Evolutionary conservation across 2,888 invertebrate genomes (phyloP).

Genomic region (Netelia virgata): DNA sequence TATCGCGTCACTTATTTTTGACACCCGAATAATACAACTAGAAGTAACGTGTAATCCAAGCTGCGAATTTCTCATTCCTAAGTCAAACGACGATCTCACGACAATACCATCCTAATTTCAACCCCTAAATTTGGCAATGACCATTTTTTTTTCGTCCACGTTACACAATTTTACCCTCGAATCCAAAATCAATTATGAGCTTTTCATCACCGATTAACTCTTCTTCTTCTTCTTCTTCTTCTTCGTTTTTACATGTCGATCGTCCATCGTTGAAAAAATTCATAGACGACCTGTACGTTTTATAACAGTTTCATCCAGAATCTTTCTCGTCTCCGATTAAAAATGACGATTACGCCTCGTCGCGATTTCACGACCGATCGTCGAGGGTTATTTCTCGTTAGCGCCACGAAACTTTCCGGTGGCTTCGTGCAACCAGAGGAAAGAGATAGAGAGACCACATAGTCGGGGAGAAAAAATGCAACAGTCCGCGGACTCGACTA

Average conservation of each 20-base stretch:
- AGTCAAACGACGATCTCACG: not conserved
- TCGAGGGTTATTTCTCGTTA: slow-evolving; percentile 21
- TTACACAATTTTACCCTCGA: not conserved
- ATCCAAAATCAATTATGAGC: not conserved
- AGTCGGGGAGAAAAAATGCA: slow-evolving; percentile 33
- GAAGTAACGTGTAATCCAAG: not conserved
- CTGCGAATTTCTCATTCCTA: not conserved
- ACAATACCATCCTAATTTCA: slow-evolving; percentile 24
- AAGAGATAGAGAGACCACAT: slow-evolving; percentile 17
- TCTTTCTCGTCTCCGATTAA: not conserved
- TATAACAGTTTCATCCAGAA: too few species aligned
- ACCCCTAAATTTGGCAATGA: not conserved
- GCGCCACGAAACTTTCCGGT: not conserved
- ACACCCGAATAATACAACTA: slow-evolving; percentile 34
- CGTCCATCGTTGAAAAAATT: too few species aligned
- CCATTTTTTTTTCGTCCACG: not conserved
- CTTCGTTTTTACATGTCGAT: too few species aligned
- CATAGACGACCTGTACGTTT: too few species aligned
- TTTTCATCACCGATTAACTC: not conserved
- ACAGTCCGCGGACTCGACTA: slow-evolving; percentile 14
- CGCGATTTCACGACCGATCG: not conserved
- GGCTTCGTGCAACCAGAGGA: not conserved
- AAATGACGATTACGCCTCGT: not conserved
- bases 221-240: not conserved
- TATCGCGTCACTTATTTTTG: slow-evolving; percentile 26